Percentiles rank a stretch among this genome's conserved stretches.
Evolutionary conservation across 2,888 invertebrate genomes (phyloP).

Genomic region (Chloromyia formosa): DNA sequence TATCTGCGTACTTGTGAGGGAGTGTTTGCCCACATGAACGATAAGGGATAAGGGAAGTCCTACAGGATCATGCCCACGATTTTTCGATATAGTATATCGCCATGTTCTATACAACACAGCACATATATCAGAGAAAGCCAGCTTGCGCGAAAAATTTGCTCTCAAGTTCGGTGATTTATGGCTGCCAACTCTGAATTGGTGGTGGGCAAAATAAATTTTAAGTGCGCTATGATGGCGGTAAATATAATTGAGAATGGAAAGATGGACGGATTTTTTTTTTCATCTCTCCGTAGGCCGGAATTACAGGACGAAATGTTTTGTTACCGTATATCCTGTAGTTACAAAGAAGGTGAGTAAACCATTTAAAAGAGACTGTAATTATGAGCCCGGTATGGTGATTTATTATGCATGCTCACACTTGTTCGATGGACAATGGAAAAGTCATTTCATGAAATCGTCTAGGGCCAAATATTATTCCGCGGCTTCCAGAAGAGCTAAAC

Average conservation of each 20-base stretch:
- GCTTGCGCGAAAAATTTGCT: constrained; percentile 55
- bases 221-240: constrained; percentile 54
- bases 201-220: constrained; percentile 52
- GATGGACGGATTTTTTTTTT: too few relatives aligned
- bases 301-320: too few relatives aligned
- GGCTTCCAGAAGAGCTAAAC: too few relatives aligned
- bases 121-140: constrained; percentile 50
- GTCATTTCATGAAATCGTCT: too few relatives aligned
- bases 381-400: too few relatives aligned
- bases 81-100: constrained; percentile 37
- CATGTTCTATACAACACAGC: constrained; percentile 48
- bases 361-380: too few relatives aligned
- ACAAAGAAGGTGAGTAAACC: too few relatives aligned
- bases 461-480: too few relatives aligned
- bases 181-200: constrained; percentile 52
- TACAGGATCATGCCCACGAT: constrained; percentile 33
- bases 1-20: constrained; percentile 43
- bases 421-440: too few relatives aligned
- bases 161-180: constrained; percentile 54
- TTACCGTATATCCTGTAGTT: too few relatives aligned
- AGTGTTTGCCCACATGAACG: constrained; percentile 35
- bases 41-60: constrained; percentile 46
- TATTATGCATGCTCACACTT: too few relatives aligned
- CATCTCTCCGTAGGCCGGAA: too few relatives aligned
- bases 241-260: constrained; percentile 45